Evolutionary conservation across 2,888 invertebrate genomes (phyloP).

Genomic region (Cheilosia soror): DNA sequence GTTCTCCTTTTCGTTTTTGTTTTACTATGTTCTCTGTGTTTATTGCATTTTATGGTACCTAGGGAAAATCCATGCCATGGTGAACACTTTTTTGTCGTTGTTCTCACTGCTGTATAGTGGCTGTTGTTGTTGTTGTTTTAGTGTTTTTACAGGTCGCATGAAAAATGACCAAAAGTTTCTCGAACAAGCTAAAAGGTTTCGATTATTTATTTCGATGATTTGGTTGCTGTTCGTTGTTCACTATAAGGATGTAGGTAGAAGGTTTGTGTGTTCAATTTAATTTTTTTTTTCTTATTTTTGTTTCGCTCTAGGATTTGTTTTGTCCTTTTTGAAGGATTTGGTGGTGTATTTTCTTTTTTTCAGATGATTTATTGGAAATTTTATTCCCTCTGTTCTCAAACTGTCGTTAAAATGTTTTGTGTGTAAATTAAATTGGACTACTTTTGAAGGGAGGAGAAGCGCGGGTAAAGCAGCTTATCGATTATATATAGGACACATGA

Average conservation of each 20-base stretch:
- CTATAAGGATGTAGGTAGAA: background rate
- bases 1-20: background rate
- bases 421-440: slow-evolving; percentile 71
- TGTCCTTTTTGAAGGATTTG: slow-evolving; percentile 36
- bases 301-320: slow-evolving; percentile 3
- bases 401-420: slow-evolving; percentile 75
- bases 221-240: slow-evolving; percentile 52
- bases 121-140: slow-evolving; percentile 46
- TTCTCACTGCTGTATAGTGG: background rate
- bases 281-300: slow-evolving; percentile 1
- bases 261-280: slow-evolving; percentile 11
- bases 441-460: slow-evolving; percentile 3
- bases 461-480: slow-evolving; percentile 41
- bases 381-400: slow-evolving; percentile 75
- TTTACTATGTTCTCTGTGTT: slow-evolving; percentile 24
- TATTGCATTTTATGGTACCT: slow-evolving; percentile 62
- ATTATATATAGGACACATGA: slow-evolving; percentile 30
- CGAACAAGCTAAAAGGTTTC: slow-evolving; percentile 73
- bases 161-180: slow-evolving; percentile 69
- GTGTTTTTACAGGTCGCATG: slow-evolving; percentile 66
- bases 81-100: slow-evolving; percentile 6
- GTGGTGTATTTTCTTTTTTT: slow-evolving; percentile 24
- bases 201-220: slow-evolving; percentile 74
- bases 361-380: slow-evolving; percentile 74
- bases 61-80: slow-evolving; percentile 34